These are phyloP conservation scores for Geophilus truncorum DNA, from an alignment of 2,888 invertebrate genomes.

Conservation along the genomic window DNA sequence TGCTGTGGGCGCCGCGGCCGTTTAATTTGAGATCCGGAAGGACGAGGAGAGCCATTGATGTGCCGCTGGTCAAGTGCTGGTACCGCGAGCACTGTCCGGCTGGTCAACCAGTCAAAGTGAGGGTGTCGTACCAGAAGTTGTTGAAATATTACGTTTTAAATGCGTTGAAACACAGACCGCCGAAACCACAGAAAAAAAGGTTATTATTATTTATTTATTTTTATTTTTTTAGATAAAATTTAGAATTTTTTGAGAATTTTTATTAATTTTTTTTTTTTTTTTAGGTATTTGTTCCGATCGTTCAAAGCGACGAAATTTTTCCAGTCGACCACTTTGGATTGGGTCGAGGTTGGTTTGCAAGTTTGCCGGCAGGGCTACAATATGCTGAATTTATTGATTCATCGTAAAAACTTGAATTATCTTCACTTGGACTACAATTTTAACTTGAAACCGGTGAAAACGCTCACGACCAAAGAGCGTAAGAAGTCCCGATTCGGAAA, in stretches of 20 bases:
- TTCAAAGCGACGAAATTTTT: constrained; percentile 99
- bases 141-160: constrained; percentile 98
- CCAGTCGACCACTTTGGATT: constrained; percentile 98
- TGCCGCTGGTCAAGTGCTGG: constrained; percentile 97
- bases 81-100: constrained; percentile 64
- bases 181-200: constrained; percentile 98
- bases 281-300: constrained; percentile 88
- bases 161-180: constrained; percentile 92
- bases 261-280: constrained; percentile 29
- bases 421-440: constrained; percentile 99
- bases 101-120: constrained; percentile 95
- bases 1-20: constrained; percentile 96
- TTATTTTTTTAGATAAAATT: constrained; percentile 43
- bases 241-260: not conserved
- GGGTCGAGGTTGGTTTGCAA: constrained; percentile 99
- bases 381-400: constrained; percentile 97
- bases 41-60: constrained; percentile 88
- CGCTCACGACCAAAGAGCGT: constrained; percentile 96
- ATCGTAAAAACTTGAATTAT: constrained; percentile 98
- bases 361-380: constrained; percentile 98
- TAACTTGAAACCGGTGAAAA: constrained; percentile 98
- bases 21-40: constrained; percentile 95
- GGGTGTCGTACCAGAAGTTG: constrained; percentile 98
- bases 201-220: too few relatives aligned
- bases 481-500: constrained; percentile 97